Base-by-base conservation (phyloP, 2,888 invertebrate genomes). In the Timema podura region DNA sequence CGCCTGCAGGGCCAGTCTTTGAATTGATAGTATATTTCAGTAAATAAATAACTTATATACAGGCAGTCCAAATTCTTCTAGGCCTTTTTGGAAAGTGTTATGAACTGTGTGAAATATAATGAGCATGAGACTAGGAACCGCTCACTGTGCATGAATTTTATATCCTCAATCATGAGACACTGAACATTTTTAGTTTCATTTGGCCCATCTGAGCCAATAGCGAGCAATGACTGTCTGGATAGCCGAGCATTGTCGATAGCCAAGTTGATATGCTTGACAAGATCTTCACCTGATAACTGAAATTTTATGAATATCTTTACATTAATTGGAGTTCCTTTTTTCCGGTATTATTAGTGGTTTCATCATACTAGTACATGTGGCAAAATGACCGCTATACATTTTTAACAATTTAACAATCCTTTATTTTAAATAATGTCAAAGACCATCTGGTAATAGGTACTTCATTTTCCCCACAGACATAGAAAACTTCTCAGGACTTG, bases 371-470 rank as follows among this genome's bases (percentile, higher is more conserved):
- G 54, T 15, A 15, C 11, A 16, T 10, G 54, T 10, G 16, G 54
- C 54, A 54, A 54, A 16, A 10, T 54, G 54, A 54, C 54, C 16
- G 54, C 54, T 15, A 16, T 54, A 54, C 54, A 54, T 10, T 16
- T 54, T 54, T 49, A n/a, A n/a, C n/a, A n/a, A n/a, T 6, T 54
- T 16, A 54, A 54, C 54, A 54, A 54, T 54, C 54, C n/a, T n/a
- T n/a, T n/a, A n/a, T n/a, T n/a, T n/a, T n/a, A n/a, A n/a, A n/a
- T 49, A 49, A 49, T 9, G 11, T 49, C 49, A 9, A 49, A 49
- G 9, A 49, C 49, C 49, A n/a, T n/a, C n/a, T n/a, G n/a, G n/a
- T n/a, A n/a, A n/a, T n/a, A n/a, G n/a, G n/a, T n/a, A n/a, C n/a
- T n/a, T n/a, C n/a, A n/a, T n/a, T n/a, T n/a, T n/a, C n/a, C n/a